phyloP scores from a whole-genome alignment of 2,888 invertebrate species.

The Volucella inanis region DNA sequence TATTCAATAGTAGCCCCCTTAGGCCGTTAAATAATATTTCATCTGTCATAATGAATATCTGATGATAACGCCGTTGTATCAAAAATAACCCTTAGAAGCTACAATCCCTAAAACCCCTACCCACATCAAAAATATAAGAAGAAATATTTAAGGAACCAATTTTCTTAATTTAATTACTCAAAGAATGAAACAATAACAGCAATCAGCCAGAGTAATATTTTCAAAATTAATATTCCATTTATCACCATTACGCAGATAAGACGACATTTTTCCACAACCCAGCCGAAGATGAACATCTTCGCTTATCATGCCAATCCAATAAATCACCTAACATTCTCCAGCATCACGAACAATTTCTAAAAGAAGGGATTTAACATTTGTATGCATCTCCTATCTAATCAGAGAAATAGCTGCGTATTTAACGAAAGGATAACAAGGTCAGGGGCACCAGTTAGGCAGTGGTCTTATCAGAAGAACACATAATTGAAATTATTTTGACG shows the following conservation, averaged over 20 bases:
- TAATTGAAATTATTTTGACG: conserved; percentile 70
- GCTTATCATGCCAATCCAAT: conserved; percentile 61
- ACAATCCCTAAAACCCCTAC: conserved; percentile 45
- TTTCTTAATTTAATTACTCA: conserved; percentile 69
- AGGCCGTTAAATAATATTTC: neutral
- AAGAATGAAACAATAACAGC: conserved; percentile 62
- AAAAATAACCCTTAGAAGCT: neutral
- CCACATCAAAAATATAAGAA: conserved; percentile 3
- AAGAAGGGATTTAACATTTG: conserved; percentile 4
- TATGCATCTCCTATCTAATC: conserved; percentile 45
- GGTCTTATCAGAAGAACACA: conserved; percentile 50
- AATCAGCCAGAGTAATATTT: conserved; percentile 68
- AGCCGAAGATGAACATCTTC: conserved; percentile 6
- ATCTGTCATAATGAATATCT: neutral
- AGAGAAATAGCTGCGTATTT: conserved; percentile 24
- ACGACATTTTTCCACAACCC: conserved; percentile 19
- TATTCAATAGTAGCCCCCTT: neutral
- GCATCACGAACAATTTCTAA: neutral
- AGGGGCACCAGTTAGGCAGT: conserved; percentile 41
- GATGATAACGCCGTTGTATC: neutral
- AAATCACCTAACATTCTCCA: conserved; percentile 58
- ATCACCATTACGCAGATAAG: conserved; percentile 65
- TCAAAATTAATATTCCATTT: conserved; percentile 70
- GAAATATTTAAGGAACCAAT: conserved; percentile 61
- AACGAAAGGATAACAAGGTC: conserved; percentile 67